Conservation (phyloP, 2,888 invertebrate genomes). For the Caradrina kadenii region DNA sequence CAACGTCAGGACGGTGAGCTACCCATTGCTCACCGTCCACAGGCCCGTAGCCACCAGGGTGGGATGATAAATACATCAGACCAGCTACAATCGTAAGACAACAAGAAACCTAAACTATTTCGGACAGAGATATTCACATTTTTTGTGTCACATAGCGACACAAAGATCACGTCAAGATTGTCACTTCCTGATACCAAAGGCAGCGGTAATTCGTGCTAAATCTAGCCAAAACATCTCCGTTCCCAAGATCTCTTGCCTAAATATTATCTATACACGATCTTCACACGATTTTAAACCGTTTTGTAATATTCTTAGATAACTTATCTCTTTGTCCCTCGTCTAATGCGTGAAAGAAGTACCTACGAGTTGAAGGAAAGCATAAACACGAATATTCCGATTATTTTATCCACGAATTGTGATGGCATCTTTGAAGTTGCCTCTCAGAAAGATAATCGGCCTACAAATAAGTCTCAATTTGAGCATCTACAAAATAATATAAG, state of each 20-base stretch:
- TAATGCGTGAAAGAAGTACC: not conserved
- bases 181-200: not conserved
- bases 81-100: no score
- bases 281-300: constrained; percentile 10
- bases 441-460: not conserved
- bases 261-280: constrained; percentile 19
- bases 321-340: not conserved
- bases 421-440: no score
- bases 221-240: constrained; percentile 13
- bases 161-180: constrained; percentile 1
- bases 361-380: no score
- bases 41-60: no score
- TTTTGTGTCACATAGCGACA: no score
- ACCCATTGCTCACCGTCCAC: no score
- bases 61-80: no score
- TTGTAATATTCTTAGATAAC: not conserved
- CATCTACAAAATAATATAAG: not conserved
- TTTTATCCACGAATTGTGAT: not conserved
- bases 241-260: constrained; percentile 12
- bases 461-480: not conserved
- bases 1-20: no score
- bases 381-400: no score
- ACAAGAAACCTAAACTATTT: no score
- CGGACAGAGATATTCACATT: no score
- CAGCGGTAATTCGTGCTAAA: not conserved